Base-by-base conservation (phyloP, 2,797 vertebrate genomes). In the Oreochromis mossambicus region DNA sequence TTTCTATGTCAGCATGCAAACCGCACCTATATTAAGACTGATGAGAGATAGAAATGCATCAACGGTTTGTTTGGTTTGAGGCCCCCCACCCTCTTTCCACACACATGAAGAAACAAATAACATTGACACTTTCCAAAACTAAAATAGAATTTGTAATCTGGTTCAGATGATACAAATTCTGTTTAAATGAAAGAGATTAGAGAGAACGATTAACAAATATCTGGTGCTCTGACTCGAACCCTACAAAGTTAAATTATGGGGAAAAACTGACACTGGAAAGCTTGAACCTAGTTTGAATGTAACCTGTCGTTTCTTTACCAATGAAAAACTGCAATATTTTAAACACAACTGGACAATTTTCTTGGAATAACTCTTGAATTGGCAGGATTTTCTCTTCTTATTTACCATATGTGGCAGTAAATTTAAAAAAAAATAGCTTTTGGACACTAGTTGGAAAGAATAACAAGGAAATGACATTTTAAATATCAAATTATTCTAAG, bases 371-470 rank as follows among this genome's bases (percentile, higher is more conserved):
- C 68, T 50, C 24, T 75, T 50, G 9, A 75, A 26, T 48, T 75
- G 6, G 15, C 24, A 75, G 15, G 15, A 75, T 13, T 75, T 8
- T 73, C 15, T 29, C 24, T 19, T 50, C 43, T 50, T 75, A 26
- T 75, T 32, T 19, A 73, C 15, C 15, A 73, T 12, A 48, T 2
- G 24, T 73, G 43, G 11, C 15, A 48, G 24, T 48, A 29, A 48
- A 48, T 73, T 9, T 0, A 3, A 3, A 21, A 3, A 14, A 43
- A 17, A 32, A 1, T 19, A 19, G 15, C 68, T 48, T 48, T 29
- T 73, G 68, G 24, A 73, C 6, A 48, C 21, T 19, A 19, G 3
- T 32, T 50, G 17, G 43, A 29, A 50, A 75, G 68, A 75, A 50
- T n/a, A 50, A 48, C 68, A 75, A n/a, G 26, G 4, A 75, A 48